Base-by-base conservation (phyloP, 1,140 invertebrate species). In the Aphis gossypii region DNA sequence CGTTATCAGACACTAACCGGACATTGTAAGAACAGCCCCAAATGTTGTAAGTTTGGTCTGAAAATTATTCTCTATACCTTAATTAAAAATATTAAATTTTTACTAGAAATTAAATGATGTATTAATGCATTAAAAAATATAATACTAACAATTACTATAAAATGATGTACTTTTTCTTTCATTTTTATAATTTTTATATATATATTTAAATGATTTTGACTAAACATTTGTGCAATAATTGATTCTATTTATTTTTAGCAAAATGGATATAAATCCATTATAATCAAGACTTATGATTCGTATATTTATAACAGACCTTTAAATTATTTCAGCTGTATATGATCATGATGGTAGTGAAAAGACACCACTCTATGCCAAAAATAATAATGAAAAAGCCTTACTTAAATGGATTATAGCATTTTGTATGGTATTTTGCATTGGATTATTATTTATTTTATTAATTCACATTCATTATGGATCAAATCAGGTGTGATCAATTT, bases 381-480 rank as follows among this genome's bases (percentile, higher is more conserved):
- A 93, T 54, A 51, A 86, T 11, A 86, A 93, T 84, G 82, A 93
- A 25, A 93, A 93, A 86, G 25, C 82, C 86, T 23, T 83, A 86
- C 76, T 93, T 51, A 93, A 93, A 54, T 93, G 56, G n/a, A 93
- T 93, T 54, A 21, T 93, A 9, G 92, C n/a, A n/a, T 93, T 93
- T 56, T 93, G 92, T 84, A 86, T 84, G 76, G 51, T 86, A 54
- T 93, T 93, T 56, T 93, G 92, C 56, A 44, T 93, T 84, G 92
- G 68, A 54, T 38, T 93, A 84, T 54, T 93, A 93, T n/a, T 93
- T 54, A 68, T 86, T 86, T 93, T 93, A 56, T 93, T 93, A 83
- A 54, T 93, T 84, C 82, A 93, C 30, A 93, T 93, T 86, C 92
- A 93, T 56, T 83, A 83, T 86, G 92, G 92, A 48, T 54, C 92